These are phyloP conservation scores for Meda fulgida DNA, from an alignment of 2,797 vertebrate genomes.

Conservation along the genomic window DNA sequence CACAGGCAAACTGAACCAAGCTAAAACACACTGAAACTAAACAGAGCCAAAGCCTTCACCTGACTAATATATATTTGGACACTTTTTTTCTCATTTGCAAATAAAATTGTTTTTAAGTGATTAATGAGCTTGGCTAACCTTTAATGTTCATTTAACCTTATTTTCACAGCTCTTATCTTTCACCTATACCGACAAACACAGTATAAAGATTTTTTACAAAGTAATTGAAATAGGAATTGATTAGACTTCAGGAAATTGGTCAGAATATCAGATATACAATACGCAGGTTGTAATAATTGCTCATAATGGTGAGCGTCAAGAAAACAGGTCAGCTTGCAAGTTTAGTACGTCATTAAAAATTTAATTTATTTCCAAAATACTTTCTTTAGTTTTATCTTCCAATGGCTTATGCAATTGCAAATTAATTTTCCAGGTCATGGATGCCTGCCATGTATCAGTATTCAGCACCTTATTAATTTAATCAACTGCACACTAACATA, in stretches of 20 bases:
- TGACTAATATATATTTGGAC: neutral
- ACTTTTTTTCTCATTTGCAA: neutral
- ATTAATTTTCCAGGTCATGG: conserved; percentile 8
- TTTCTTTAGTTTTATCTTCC: conserved; percentile 1
- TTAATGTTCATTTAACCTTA: neutral
- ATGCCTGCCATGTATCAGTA: conserved; percentile 8
- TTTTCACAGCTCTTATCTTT: neutral
- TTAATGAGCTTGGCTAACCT: neutral
- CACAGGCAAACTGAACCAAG: neutral
- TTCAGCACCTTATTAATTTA: conserved; percentile 4
- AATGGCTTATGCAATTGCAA: conserved; percentile 3
- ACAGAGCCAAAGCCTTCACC: neutral
- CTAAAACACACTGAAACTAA: neutral
- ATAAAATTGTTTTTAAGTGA: neutral
- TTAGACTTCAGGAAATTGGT: neutral
- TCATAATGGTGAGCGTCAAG: neutral
- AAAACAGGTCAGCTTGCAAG: conserved; percentile 12
- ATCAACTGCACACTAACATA: neutral
- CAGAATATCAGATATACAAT: neutral
- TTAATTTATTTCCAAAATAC: neutral
- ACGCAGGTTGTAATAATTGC: neutral
- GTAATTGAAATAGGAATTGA: neutral
- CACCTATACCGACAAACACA: neutral
- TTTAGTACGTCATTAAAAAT: conserved; percentile 18
- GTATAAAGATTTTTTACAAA: neutral